Evolutionary conservation across 2,888 invertebrate genomes (phyloP).

Genomic region (Pseudococcus jackbeardsleyi): DNA sequence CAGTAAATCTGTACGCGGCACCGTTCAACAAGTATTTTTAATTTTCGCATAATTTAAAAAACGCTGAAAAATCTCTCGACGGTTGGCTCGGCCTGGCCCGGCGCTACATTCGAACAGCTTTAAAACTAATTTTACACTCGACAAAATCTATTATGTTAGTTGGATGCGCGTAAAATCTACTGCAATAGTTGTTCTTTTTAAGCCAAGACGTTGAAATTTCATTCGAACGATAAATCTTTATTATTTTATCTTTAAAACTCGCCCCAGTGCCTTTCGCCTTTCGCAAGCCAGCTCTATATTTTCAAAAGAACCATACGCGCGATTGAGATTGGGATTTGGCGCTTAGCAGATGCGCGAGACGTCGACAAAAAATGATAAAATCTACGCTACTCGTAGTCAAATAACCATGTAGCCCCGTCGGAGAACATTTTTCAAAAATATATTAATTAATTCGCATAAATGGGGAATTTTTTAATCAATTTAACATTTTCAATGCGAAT

Average conservation of each 20-base stretch:
- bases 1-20: background rate
- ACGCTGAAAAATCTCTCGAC: conserved; percentile 20
- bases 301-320: background rate
- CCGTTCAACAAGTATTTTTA: conserved; percentile 28
- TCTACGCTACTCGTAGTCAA: background rate
- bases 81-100: background rate
- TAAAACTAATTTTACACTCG: conserved; percentile 54
- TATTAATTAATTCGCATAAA: conserved; percentile 17
- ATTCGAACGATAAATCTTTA: conserved; percentile 55
- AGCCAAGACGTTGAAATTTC: conserved; percentile 47
- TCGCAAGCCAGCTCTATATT: background rate
- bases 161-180: conserved; percentile 40
- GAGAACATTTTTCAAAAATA: background rate
- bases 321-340: background rate
- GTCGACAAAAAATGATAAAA: background rate
- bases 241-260: conserved; percentile 32
- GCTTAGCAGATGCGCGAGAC: background rate
- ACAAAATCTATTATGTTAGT: conserved; percentile 49
- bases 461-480: background rate
- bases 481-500: background rate
- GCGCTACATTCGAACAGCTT: conserved; percentile 3
- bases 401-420: background rate
- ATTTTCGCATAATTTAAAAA: conserved; percentile 32
- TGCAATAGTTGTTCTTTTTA: conserved; percentile 48
- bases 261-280: background rate